phyloP scores from a whole-genome alignment of 2,797 vertebrate species.

The Masticophis lateralis region DNA sequence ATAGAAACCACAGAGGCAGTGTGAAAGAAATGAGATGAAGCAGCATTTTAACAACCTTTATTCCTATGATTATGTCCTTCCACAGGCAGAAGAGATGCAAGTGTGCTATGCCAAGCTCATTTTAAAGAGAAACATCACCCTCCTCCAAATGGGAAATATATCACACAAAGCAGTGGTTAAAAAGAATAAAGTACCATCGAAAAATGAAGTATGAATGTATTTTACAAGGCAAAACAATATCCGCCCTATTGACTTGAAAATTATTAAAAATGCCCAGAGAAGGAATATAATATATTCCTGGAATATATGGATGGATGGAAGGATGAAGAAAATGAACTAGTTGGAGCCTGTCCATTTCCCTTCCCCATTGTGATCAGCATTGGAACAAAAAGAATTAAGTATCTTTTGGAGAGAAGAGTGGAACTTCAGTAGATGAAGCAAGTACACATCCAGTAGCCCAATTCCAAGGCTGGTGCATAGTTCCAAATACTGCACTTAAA shows the following conservation, averaged over 20 bases:
- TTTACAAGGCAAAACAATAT: background rate
- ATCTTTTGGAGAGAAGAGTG: background rate
- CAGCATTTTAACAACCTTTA: background rate
- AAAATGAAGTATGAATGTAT: background rate
- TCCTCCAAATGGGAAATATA: background rate
- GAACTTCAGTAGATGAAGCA: background rate
- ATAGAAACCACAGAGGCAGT: fast-evolving
- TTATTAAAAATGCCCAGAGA: background rate
- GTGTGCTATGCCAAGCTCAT: background rate
- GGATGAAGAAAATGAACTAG: background rate
- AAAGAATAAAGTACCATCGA: background rate
- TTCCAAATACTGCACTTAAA: background rate
- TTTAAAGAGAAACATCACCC: background rate
- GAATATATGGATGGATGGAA: background rate
- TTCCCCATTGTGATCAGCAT: background rate
- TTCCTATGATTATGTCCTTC: background rate
- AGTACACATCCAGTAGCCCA: background rate
- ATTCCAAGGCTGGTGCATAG: background rate
- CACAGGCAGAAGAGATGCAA: background rate
- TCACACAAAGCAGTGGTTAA: background rate
- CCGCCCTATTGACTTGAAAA: background rate
- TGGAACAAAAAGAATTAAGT: background rate
- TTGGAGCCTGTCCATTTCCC: background rate
- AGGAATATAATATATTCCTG: background rate
- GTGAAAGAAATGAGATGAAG: background rate